Evolutionary conservation across 37 sponge, comb jelly and placozoan genomes (phyloP).

Genomic region (Tethya wilhelma): DNA sequence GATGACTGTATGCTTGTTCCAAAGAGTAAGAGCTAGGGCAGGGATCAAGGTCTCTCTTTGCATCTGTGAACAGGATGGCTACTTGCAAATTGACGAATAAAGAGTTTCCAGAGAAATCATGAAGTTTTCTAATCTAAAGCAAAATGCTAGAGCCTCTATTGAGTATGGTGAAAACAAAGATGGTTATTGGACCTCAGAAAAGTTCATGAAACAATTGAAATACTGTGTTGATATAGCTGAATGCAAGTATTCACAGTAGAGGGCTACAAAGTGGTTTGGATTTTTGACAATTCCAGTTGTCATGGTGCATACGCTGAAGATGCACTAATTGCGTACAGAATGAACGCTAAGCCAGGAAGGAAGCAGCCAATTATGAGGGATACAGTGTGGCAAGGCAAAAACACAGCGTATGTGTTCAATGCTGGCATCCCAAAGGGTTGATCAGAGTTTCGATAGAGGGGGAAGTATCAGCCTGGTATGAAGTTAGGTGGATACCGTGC

Average conservation of each 20-base stretch:
- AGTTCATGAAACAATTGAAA: not conserved
- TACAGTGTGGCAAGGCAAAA: no score
- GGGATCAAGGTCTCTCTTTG: not conserved
- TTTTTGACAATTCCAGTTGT: not conserved
- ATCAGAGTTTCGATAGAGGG: no score
- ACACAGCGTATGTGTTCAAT: no score
- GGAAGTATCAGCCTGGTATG: no score
- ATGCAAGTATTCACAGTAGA: not conserved
- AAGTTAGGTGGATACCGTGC: no score
- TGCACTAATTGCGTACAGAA: not conserved
- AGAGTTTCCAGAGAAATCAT: not conserved
- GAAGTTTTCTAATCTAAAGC: not conserved
- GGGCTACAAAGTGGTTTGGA: not conserved
- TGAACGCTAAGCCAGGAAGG: not conserved
- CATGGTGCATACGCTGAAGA: not conserved
- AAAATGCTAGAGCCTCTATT: not conserved
- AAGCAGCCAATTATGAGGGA: constrained; percentile 11
- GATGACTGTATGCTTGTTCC: not conserved
- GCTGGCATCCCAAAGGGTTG: no score
- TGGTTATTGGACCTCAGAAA: no score
- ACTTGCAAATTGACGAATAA: not conserved
- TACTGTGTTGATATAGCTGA: not conserved
- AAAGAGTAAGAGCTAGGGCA: not conserved
- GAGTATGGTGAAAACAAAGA: not conserved
- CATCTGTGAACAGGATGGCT: not conserved